A percentile compares a stretch with the other conserved stretches of the same genome.
Evolutionary conservation across 2,113 vertebrate species (phyloP).

Genomic region (Daboia siamensis): DNA sequence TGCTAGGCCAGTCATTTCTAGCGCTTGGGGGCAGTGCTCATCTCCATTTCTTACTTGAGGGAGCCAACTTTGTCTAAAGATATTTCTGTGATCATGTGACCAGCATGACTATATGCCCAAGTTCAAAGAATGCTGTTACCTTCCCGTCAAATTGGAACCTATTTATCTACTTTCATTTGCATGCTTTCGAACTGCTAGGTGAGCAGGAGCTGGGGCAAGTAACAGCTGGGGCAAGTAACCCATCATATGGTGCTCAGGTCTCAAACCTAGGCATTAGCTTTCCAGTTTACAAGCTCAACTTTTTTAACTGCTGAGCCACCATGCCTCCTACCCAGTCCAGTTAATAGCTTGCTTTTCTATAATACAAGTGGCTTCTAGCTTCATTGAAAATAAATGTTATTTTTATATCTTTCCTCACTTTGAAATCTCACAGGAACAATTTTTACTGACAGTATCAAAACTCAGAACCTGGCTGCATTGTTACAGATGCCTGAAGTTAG

Average conservation of each 20-base stretch:
- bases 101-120: background rate
- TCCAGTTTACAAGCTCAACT: background rate
- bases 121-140: background rate
- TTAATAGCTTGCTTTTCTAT: constrained; percentile 74
- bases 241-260: background rate
- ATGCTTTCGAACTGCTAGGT: background rate
- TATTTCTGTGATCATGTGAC: background rate
- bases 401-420: constrained; percentile 41
- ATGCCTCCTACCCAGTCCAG: constrained; percentile 55
- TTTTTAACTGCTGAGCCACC: background rate
- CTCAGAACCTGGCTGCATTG: constrained; percentile 61
- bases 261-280: background rate
- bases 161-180: background rate
- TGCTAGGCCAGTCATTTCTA: background rate
- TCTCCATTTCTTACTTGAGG: background rate
- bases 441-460: constrained; percentile 74
- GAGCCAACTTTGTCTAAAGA: background rate
- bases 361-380: constrained; percentile 68
- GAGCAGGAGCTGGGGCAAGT: background rate
- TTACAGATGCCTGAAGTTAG: constrained; percentile 69
- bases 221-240: background rate
- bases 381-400: constrained; percentile 64
- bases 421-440: constrained; percentile 66
- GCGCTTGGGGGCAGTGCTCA: background rate
- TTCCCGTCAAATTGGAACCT: background rate